phyloP scores from a whole-genome alignment of 2,113 vertebrate genomes.

The Aldabrachelys gigantea region DNA sequence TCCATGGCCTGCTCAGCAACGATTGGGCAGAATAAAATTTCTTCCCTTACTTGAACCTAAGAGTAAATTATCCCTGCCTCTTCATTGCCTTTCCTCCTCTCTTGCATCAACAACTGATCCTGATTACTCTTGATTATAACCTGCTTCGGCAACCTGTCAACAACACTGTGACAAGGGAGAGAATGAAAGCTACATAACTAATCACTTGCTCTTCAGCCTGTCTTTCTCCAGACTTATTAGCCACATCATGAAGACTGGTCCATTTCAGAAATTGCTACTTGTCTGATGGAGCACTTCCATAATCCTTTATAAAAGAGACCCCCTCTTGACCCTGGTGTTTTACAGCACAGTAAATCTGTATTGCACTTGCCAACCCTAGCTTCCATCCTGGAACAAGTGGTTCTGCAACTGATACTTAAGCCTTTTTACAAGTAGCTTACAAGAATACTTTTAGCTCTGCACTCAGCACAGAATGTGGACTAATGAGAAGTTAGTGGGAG shows the following conservation, averaged over 20 bases:
- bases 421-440: background rate
- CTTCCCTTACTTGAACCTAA: background rate
- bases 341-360: background rate
- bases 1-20: fast-evolving
- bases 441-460: background rate
- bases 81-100: background rate
- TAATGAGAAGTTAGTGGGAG: background rate
- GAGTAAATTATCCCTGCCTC: background rate
- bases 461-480: background rate
- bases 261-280: background rate
- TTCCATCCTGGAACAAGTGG: background rate
- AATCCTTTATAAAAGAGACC: background rate
- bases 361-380: background rate
- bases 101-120: fast-evolving
- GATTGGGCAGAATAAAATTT: background rate
- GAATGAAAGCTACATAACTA: background rate
- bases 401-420: fast-evolving
- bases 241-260: background rate
- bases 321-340: background rate
- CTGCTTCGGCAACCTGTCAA: background rate
- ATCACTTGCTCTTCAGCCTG: fast-evolving
- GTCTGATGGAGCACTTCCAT: background rate
- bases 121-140: fast-evolving
- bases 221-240: background rate
- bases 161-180: fast-evolving